Percentiles rank a stretch among this genome's conserved stretches.
phyloP scores from a whole-genome alignment of 2,888 invertebrate genomes.

The Drosophila paramelanica region DNA sequence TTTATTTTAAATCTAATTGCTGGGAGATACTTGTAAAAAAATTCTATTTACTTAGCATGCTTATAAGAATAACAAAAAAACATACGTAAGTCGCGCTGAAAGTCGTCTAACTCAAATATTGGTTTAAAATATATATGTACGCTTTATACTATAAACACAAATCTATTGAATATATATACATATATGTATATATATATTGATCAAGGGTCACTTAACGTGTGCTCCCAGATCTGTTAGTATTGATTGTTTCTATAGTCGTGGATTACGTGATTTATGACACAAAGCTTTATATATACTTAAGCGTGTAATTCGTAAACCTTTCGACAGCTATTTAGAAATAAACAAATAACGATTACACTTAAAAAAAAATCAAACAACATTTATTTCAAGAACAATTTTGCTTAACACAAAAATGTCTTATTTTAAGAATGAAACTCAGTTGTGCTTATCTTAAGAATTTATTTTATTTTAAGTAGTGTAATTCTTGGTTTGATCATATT shows the following conservation, averaged over 20 bases:
- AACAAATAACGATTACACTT: background rate
- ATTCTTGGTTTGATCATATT: too few relatives aligned
- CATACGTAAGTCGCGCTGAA: too few relatives aligned
- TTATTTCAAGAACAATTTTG: too few relatives aligned
- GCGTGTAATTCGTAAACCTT: background rate
- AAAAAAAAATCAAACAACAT: background rate
- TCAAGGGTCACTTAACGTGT: background rate
- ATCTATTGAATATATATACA: background rate
- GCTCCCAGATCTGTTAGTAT: conserved; percentile 5
- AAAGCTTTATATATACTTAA: background rate
- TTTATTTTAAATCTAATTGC: too few relatives aligned
- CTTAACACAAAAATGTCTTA: too few relatives aligned
- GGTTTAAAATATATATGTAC: background rate
- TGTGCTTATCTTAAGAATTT: too few relatives aligned
- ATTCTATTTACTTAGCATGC: too few relatives aligned
- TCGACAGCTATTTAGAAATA: background rate
- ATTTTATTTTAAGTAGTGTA: too few relatives aligned
- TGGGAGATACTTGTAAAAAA: too few relatives aligned
- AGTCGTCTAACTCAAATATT: background rate
- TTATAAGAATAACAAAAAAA: background rate
- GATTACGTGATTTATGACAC: conserved; percentile 1
- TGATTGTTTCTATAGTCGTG: background rate
- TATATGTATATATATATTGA: background rate
- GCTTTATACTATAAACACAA: background rate
- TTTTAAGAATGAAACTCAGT: too few relatives aligned